Evolutionary conservation across 2,888 invertebrate species (phyloP), one percentile per base, ranked within the genome.

Genomic region (Liopterus haemorrhoidalis): DNA sequence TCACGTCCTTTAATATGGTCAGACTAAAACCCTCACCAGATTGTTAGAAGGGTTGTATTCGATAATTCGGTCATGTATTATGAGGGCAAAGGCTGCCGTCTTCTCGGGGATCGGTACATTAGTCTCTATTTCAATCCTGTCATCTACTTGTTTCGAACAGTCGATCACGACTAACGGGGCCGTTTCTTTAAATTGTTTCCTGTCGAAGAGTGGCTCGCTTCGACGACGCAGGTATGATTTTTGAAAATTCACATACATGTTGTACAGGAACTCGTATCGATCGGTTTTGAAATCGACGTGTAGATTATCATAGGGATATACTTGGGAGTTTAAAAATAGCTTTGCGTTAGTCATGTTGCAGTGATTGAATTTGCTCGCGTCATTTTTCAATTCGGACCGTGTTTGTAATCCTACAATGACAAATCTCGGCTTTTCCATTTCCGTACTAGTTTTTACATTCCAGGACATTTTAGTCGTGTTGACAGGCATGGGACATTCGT

Each of bases 331-430:
- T 21, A 65, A 50, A 46, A 58, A 62, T 8, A 65, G 46, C 46
- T 58, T 63, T 8, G 66, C 49, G 49, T 67, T 60, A 12, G 49
- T 59, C 24, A 66, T 33, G 24, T 60, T 50, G 48, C 63, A 63
- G 19, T 48, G 42, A 43, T 55, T 52, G 46, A 54, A 53, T 21
- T 48, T 4, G 44, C 47, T 48, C 25, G 46, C 59, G 4, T 12
- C 16, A 27, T 45, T 35, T 18, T 54, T 45, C 51, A 59, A 59
- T 55, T 63, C 64, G 49, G 58, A 51, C 39, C 59, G 51, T 11
- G 62, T 66, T 58, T 68, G 66, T 32, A 66, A 59, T 8, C 57
- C 64, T 12, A 66, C 27, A 30, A 68, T 60, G 12, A 67, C 48
- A 50, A 52, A 68, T 37, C 64, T 47, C 1, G 65, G 65, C 53